Conservation (phyloP, 2,888 invertebrate genomes). For the Amblyjoppa fuscipennis region DNA sequence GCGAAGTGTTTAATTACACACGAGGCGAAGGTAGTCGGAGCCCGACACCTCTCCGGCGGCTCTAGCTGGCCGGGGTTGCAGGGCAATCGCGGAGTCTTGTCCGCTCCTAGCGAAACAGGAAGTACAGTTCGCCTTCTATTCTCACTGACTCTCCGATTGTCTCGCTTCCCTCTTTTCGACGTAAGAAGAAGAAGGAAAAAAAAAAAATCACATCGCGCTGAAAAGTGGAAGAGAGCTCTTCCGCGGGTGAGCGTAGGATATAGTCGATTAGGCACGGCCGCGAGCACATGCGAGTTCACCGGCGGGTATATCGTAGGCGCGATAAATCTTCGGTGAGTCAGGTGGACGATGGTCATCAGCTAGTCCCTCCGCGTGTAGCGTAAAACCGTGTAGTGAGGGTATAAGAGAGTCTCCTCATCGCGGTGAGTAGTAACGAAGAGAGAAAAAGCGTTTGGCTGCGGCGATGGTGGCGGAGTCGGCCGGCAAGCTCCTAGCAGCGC, state of each 20-base stretch:
- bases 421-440: slow-evolving; percentile 15
- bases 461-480: not conserved
- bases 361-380: slow-evolving; percentile 77
- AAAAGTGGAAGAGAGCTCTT: slow-evolving; percentile 23
- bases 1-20: slow-evolving; percentile 70
- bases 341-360: slow-evolving; percentile 85
- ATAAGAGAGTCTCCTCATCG: slow-evolving; percentile 25
- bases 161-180: slow-evolving; percentile 43
- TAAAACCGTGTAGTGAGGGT: slow-evolving; percentile 39
- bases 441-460: slow-evolving; percentile 2
- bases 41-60: slow-evolving; percentile 44
- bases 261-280: slow-evolving; percentile 70
- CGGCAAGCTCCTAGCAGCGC: slow-evolving; percentile 1
- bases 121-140: slow-evolving; percentile 32
- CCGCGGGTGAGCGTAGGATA: slow-evolving; percentile 38
- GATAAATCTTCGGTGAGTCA: slow-evolving; percentile 83
- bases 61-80: slow-evolving; percentile 22
- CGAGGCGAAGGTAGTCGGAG: slow-evolving; percentile 50
- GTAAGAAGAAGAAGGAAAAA: not conserved
- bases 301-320: slow-evolving; percentile 75
- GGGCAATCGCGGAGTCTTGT: slow-evolving; percentile 39
- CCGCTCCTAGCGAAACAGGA: slow-evolving; percentile 44
- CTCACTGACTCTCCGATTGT: slow-evolving; percentile 40
- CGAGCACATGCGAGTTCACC: slow-evolving; percentile 65
- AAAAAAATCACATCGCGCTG: slow-evolving; percentile 15